Evolutionary conservation across 2,113 vertebrate species (phyloP).

Genomic region (Ancistrus triradiatus): DNA sequence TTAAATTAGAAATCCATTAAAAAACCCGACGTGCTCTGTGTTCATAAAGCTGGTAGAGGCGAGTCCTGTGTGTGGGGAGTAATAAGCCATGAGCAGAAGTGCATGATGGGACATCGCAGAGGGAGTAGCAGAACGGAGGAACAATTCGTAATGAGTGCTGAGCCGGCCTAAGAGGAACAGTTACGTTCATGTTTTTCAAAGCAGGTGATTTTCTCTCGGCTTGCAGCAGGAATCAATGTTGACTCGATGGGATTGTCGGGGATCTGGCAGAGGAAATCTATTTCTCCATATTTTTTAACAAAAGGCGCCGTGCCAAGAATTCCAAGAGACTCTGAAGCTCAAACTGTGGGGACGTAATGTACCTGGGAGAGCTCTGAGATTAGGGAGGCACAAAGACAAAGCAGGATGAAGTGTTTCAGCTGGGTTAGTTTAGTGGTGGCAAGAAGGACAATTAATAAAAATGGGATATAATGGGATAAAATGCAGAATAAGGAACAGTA

Average conservation of each 20-base stretch:
- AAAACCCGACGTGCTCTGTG: not conserved
- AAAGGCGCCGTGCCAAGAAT: conserved; percentile 46
- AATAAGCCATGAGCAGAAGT: conserved; percentile 25
- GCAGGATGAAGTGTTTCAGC: conserved; percentile 22
- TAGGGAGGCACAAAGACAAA: conserved; percentile 32
- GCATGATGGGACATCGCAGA: conserved; percentile 23
- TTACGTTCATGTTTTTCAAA: conserved; percentile 39
- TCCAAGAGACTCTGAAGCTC: conserved; percentile 30
- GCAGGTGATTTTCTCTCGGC: conserved; percentile 21
- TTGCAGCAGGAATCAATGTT: conserved; percentile 46
- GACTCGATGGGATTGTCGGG: conserved; percentile 56
- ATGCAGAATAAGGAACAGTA: no score
- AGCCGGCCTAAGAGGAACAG: conserved; percentile 10
- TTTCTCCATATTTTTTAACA: conserved; percentile 52
- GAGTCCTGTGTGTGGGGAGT: not conserved
- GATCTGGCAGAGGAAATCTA: conserved; percentile 53
- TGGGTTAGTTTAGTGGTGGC: conserved; percentile 37
- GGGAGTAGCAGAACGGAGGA: conserved; percentile 16
- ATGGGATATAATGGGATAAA: no score
- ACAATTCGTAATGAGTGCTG: conserved; percentile 27
- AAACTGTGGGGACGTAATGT: conserved; percentile 50
- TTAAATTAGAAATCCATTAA: conserved; percentile 1
- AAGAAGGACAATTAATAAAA: not conserved
- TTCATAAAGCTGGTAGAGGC: not conserved
- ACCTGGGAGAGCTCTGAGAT: conserved; percentile 49